These are phyloP conservation scores for Anas bahamensis DNA, from an alignment of 2,797 vertebrate genomes.

Conservation along the genomic window DNA sequence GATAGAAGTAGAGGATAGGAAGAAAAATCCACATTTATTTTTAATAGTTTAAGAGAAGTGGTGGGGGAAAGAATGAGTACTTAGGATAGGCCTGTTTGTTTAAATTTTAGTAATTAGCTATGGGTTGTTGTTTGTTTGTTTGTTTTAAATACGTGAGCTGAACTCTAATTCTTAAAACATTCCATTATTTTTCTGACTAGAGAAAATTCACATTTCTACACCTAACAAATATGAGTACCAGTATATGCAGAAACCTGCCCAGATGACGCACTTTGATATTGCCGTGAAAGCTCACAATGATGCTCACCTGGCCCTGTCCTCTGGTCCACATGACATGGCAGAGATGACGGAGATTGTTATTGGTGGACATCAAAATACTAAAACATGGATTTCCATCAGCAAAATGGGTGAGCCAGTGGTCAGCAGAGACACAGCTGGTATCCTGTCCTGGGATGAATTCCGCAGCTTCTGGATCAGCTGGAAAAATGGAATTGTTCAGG, in stretches of 20 bases:
- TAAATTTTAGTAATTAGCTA: background rate
- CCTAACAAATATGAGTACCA: constrained; percentile 97
- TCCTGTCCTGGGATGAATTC: constrained; percentile 96
- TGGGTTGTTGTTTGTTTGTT: too few relatives aligned
- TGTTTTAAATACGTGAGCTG: background rate
- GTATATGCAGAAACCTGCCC: constrained; percentile 89
- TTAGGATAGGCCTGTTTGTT: background rate
- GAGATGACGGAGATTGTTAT: constrained; percentile 92
- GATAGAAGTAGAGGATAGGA: background rate
- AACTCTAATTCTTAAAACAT: background rate
- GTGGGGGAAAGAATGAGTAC: background rate
- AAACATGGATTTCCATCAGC: constrained; percentile 89
- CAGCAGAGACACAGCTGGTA: constrained; percentile 83
- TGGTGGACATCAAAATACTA: constrained; percentile 89
- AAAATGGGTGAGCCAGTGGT: constrained; percentile 90
- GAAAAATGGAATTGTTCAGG: constrained; percentile 88
- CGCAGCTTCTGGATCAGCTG: constrained; percentile 95
- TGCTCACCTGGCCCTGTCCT: constrained; percentile 89
- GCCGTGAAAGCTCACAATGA: constrained; percentile 92
- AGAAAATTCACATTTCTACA: constrained; percentile 95
- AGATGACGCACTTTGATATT: constrained; percentile 86
- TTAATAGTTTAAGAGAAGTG: background rate
- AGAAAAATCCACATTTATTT: background rate
- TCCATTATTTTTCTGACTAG: constrained; percentile 74
- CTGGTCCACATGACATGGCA: constrained; percentile 87